These are phyloP conservation scores for Brachionus paranguensis DNA, from an alignment of 1,140 invertebrate species.

Conservation along the genomic window DNA sequence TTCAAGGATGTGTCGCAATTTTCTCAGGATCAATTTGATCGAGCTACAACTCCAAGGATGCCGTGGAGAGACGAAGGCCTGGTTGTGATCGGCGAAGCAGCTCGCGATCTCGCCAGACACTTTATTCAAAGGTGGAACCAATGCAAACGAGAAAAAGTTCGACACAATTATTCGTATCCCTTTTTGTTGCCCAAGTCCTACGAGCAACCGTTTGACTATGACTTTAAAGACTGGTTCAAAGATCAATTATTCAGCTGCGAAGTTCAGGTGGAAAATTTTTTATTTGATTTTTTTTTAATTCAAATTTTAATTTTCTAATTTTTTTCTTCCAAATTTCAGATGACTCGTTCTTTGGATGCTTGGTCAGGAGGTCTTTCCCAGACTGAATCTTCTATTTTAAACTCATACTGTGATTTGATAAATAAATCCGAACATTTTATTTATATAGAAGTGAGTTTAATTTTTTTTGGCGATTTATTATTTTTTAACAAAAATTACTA, in stretches of 20 bases:
- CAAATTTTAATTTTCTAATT: background rate
- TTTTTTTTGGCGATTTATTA: too few relatives aligned
- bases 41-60: slow-evolving; percentile 81
- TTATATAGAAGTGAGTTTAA: slow-evolving; percentile 21
- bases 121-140: slow-evolving; percentile 98
- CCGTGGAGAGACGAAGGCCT: slow-evolving; percentile 95
- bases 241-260: background rate
- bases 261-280: background rate
- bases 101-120: slow-evolving; percentile 84
- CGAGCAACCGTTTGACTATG: background rate
- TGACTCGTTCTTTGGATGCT: slow-evolving; percentile 45
- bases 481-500: too few relatives aligned
- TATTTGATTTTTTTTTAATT: background rate
- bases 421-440: slow-evolving; percentile 83
- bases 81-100: slow-evolving; percentile 73
- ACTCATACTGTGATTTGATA: slow-evolving; percentile 86
- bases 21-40: slow-evolving; percentile 57
- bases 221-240: background rate
- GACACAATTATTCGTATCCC: slow-evolving; percentile 28
- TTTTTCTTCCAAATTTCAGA: background rate
- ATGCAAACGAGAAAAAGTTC: slow-evolving; percentile 29
- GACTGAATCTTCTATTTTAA: slow-evolving; percentile 82
- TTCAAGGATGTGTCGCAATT: slow-evolving; percentile 68
- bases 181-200: slow-evolving; percentile 72
- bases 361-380: slow-evolving; percentile 84